Evolutionary conservation across 1,140 invertebrate genomes (phyloP).

Genomic region (Samia ricini): DNA sequence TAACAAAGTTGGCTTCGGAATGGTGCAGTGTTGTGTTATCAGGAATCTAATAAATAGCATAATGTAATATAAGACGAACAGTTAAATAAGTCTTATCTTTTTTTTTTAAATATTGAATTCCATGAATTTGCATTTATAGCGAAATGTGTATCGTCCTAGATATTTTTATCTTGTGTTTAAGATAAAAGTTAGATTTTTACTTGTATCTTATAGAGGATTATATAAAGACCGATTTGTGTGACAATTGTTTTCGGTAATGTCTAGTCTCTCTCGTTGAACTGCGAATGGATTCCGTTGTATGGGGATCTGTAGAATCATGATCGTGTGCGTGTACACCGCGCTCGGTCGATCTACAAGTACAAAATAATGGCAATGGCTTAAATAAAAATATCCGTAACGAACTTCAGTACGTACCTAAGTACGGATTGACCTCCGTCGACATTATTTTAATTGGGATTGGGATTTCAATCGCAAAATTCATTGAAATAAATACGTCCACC

Average conservation of each 20-base stretch:
- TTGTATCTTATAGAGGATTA: slow-evolving; percentile 61
- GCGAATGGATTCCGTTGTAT: slow-evolving; percentile 38
- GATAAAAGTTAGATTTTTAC: slow-evolving; percentile 65
- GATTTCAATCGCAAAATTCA: too few relatives aligned
- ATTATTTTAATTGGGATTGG: not conserved
- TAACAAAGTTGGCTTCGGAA: not conserved
- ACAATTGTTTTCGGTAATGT: slow-evolving; percentile 65
- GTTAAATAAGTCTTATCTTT: slow-evolving; percentile 50
- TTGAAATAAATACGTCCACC: not conserved
- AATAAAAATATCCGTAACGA: slow-evolving; percentile 24
- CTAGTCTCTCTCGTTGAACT: slow-evolving; percentile 68
- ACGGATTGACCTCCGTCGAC: not conserved
- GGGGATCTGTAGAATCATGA: slow-evolving; percentile 31
- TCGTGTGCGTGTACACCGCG: slow-evolving; percentile 43
- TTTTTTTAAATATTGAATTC: slow-evolving; percentile 76
- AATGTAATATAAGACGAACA: slow-evolving; percentile 58
- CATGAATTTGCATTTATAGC: slow-evolving; percentile 78
- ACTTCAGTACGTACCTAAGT: not conserved
- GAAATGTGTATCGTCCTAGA: slow-evolving; percentile 74
- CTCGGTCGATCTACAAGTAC: slow-evolving; percentile 67
- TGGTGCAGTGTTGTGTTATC: slow-evolving; percentile 22
- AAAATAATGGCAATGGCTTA: slow-evolving; percentile 64
- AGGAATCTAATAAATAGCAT: slow-evolving; percentile 66
- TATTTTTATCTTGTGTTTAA: slow-evolving; percentile 75
- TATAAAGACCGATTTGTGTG: slow-evolving; percentile 57